phyloP scores from a whole-genome alignment of 2,113 vertebrate genomes.

The Takifugu flavidus region DNA sequence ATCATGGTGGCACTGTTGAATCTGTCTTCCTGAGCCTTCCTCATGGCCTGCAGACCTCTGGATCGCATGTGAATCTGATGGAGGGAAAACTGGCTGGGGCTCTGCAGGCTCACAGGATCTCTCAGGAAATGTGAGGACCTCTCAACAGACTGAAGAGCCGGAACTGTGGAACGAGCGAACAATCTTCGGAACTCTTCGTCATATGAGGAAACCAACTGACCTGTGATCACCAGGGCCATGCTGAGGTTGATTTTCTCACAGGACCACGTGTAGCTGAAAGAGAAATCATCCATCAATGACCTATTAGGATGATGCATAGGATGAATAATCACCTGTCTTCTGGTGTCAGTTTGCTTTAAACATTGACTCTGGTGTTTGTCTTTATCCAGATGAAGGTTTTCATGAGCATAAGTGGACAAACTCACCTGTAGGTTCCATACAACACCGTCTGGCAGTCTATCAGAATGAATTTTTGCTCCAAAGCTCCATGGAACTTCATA shows the following conservation, averaged over 20 bases:
- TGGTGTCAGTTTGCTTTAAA: too few relatives aligned
- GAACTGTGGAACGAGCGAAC: constrained; percentile 82
- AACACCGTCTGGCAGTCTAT: constrained; percentile 86
- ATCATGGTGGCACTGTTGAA: constrained; percentile 63
- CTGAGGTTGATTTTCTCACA: constrained; percentile 92
- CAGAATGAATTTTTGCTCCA: constrained; percentile 89
- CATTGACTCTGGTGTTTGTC: too few relatives aligned
- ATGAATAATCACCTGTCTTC: too few relatives aligned
- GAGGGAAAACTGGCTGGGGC: constrained; percentile 80
- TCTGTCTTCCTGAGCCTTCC: constrained; percentile 61
- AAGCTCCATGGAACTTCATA: constrained; percentile 83
- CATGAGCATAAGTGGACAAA: not conserved
- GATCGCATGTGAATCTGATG: constrained; percentile 74
- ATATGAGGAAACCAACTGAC: constrained; percentile 85
- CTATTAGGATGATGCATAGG: too few relatives aligned
- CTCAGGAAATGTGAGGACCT: constrained; percentile 39
- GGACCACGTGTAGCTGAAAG: constrained; percentile 87
- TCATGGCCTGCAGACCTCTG: constrained; percentile 55
- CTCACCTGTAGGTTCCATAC: constrained; percentile 86
- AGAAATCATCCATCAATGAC: not conserved
- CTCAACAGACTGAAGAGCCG: constrained; percentile 59
- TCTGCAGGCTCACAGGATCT: constrained; percentile 66
- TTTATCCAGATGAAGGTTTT: too few relatives aligned
- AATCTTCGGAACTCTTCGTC: constrained; percentile 91
- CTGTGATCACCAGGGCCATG: constrained; percentile 89